Base-by-base conservation (phyloP, 2,113 vertebrate genomes). In the Oncorhynchus kisutch region DNA sequence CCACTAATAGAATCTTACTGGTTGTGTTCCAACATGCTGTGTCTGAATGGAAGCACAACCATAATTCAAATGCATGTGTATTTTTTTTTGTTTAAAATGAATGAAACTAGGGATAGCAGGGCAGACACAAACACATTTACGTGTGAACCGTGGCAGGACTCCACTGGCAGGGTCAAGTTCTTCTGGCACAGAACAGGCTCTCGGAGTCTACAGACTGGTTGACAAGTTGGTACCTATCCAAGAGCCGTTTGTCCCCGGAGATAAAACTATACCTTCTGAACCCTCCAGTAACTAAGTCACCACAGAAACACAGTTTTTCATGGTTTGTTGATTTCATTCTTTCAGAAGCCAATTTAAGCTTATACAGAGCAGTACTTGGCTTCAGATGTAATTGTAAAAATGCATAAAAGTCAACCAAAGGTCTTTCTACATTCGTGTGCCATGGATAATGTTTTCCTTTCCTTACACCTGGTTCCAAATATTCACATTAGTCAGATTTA, bases 71-170 rank as follows among this genome's bases (percentile, higher is more conserved):
- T 73, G 80, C 70, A 74, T 77, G 78, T 67, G 45, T 60, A 39
- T 1, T 24, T 97, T 81, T 99, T 97, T 88, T 70, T 29, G 29
- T 76, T 79, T 79, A 62, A 27, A 77, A 78, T 74, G 51, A 48
- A 76, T 73, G 82, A 74, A 65, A 8, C 67, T 22, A 25, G 24
- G 7, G 22, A 34, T 27, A 29, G 8, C 18, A 18, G 81, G 68
- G 71, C 78, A 77, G 78, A 80, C 77, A 78, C 75, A 84, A 88
- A 92, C 89, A 88, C 91, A 86, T 76, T 51, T 86, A 89, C 78
- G 66, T 95, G 92, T 82, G 83, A 91, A 88, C 88, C 78, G 68
- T 71, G 31, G 62, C 20, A 48, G 78, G 64, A 13, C 81, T 76
- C 88, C 80, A 82, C 83, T 88, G 90, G 90, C 78, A 85, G 89